Percentiles rank a stretch among this genome's conserved stretches.
These are phyloP conservation scores for Diachasma alloeum DNA, from an alignment of 1,140 invertebrate species.

Conservation along the genomic window DNA sequence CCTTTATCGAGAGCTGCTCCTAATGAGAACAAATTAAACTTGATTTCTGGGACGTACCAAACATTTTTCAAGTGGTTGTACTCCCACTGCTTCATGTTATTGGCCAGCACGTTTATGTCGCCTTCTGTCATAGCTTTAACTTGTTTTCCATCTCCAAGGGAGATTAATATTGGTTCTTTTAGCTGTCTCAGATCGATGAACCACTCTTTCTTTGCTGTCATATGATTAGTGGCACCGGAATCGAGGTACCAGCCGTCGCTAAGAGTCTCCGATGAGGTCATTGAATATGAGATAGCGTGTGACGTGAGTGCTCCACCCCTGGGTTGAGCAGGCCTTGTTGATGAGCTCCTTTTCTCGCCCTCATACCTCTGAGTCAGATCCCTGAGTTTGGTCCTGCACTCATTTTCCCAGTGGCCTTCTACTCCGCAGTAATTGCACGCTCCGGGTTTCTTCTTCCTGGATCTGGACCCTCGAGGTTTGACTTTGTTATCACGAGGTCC, in stretches of 20 bases:
- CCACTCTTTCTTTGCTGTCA: constrained; percentile 17
- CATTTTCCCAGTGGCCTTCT: constrained; percentile 21
- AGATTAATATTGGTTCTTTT: not conserved
- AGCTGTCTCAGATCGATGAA: constrained; percentile 2
- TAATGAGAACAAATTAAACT: constrained; percentile 21
- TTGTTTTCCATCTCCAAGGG: constrained; percentile 24
- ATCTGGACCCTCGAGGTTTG: not conserved
- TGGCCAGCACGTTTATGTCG: not conserved
- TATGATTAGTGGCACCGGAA: too few relatives aligned
- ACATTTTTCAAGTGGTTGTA: constrained; percentile 45
- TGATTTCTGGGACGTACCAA: constrained; percentile 47
- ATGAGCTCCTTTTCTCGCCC: too few relatives aligned
- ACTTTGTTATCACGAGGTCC: not conserved
- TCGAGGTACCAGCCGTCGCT: too few relatives aligned
- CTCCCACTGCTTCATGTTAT: constrained; percentile 27
- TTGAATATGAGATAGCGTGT: not conserved
- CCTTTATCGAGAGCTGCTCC: not conserved
- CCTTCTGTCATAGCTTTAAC: constrained; percentile 26
- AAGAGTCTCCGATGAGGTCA: not conserved
- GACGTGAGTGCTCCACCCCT: constrained; percentile 5
- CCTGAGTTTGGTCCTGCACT: not conserved
- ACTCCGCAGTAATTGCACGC: too few relatives aligned
- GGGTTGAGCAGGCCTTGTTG: not conserved
- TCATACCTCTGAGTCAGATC: not conserved
- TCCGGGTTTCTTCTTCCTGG: constrained; percentile 20